phyloP scores from a whole-genome alignment of 2,113 vertebrate genomes.

The Pollimyrus isidori region DNA sequence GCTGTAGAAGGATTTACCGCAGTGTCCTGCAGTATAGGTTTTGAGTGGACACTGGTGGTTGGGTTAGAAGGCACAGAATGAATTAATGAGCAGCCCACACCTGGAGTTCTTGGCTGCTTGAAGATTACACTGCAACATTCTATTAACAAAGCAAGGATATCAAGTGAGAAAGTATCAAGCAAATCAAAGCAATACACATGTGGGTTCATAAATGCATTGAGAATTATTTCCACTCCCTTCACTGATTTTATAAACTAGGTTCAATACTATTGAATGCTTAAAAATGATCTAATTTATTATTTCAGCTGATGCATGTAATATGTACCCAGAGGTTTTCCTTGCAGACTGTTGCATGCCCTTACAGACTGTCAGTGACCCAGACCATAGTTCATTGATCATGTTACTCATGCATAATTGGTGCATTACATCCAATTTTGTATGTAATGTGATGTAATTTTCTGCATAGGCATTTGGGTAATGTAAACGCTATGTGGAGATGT shows the following conservation, averaged over 20 bases:
- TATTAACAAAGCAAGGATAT: neutral
- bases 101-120: neutral
- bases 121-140: neutral
- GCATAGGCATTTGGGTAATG: neutral
- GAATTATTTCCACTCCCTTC: neutral
- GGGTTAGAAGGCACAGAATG: neutral
- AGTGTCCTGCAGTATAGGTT: no score
- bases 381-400: neutral
- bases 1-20: no score
- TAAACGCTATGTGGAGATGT: neutral
- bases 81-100: neutral
- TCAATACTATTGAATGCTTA: neutral
- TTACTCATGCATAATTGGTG: neutral
- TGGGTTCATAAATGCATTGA: neutral
- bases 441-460: neutral
- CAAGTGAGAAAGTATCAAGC: neutral
- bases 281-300: neutral
- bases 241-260: neutral
- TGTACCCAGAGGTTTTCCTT: neutral
- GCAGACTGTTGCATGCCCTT: neutral
- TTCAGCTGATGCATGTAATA: neutral
- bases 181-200: neutral
- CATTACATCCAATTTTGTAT: neutral
- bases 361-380: neutral
- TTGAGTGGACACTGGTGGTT: no score